Conservation (phyloP, 2,113 vertebrate species). For the Alexandromys fortis region DNA sequence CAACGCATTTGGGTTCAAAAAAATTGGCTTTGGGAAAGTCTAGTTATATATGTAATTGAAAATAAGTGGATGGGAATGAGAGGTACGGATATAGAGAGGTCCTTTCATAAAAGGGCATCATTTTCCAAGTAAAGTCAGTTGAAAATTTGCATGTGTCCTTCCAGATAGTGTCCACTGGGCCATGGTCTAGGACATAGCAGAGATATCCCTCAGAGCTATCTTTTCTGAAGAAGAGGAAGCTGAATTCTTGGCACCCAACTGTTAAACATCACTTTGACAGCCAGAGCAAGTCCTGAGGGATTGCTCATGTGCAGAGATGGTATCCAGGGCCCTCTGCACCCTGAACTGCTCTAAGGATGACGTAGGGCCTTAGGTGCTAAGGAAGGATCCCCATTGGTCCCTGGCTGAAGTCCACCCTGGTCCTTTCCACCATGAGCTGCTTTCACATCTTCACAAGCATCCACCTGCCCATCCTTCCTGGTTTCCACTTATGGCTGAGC, state of each 20-base stretch:
- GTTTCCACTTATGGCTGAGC: not conserved
- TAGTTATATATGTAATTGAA: not conserved
- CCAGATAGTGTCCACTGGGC: not conserved
- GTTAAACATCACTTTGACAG: not conserved
- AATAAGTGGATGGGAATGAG: not conserved
- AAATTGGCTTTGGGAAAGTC: not conserved
- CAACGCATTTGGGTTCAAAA: not conserved
- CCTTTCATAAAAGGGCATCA: not conserved
- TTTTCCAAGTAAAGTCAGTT: not conserved
- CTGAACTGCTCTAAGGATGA: not conserved
- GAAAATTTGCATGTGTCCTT: not conserved
- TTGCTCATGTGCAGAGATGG: not conserved
- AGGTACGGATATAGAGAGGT: not conserved
- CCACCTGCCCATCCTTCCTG: not conserved
- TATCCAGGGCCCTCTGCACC: not conserved
- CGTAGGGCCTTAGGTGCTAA: not conserved
- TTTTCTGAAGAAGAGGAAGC: not conserved
- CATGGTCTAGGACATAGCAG: not conserved
- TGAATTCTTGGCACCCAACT: not conserved
- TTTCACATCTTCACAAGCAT: not conserved
- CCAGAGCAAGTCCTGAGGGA: not conserved
- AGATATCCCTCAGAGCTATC: not conserved
- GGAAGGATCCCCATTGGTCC: not conserved
- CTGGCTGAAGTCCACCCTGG: not conserved
- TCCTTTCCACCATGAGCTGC: not conserved